phyloP scores from a whole-genome alignment of 1,140 invertebrate species.

The Homalodisca vitripennis region DNA sequence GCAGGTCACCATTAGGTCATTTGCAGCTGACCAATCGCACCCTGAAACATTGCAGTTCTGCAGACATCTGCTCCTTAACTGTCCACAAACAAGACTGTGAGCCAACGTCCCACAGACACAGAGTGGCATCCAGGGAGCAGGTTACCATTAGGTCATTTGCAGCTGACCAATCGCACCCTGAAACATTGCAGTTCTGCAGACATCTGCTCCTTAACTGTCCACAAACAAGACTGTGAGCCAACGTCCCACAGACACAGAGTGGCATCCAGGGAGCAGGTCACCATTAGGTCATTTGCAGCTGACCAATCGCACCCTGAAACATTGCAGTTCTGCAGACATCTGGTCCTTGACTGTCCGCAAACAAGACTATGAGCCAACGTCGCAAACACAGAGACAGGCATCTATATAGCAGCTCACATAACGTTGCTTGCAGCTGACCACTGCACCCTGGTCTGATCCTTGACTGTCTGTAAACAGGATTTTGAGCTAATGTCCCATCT shows the following conservation, averaged over 20 bases:
- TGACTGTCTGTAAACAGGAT: constrained; percentile 63
- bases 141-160: constrained; percentile 84
- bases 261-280: constrained; percentile 74
- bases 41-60: constrained; percentile 59
- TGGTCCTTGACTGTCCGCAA: constrained; percentile 66
- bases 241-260: constrained; percentile 76
- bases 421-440: constrained; percentile 87
- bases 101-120: constrained; percentile 71
- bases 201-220: constrained; percentile 63
- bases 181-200: too few relatives aligned
- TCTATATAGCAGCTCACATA: constrained; percentile 77
- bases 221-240: constrained; percentile 57
- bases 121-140: constrained; percentile 70
- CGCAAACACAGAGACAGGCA: constrained; percentile 74
- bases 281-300: constrained; percentile 78
- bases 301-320: constrained; percentile 78
- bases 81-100: constrained; percentile 60
- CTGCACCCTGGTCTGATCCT: constrained; percentile 70
- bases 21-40: constrained; percentile 84
- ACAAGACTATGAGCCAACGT: constrained; percentile 56
- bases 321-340: too few relatives aligned
- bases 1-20: constrained; percentile 79
- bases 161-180: constrained; percentile 80
- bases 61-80: constrained; percentile 60
- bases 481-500: constrained; percentile 64